phyloP scores from a whole-genome alignment of 1,140 invertebrate genomes.

The Metaphire vulgaris region DNA sequence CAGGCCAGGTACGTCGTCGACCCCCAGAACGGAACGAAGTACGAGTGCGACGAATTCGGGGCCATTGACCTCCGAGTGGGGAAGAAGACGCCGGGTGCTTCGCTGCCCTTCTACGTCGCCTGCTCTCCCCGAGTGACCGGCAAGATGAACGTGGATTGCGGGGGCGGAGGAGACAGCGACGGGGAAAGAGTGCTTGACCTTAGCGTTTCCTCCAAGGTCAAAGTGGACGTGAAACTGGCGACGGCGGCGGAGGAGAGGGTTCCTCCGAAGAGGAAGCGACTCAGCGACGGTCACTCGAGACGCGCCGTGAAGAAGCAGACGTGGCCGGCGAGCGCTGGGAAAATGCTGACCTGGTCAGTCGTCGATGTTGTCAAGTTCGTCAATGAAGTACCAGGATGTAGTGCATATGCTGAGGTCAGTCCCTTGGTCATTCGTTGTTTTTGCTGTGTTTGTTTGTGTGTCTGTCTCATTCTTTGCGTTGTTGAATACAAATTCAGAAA shows the following conservation, averaged over 20 bases:
- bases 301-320: not conserved
- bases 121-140: too few relatives aligned
- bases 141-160: not conserved
- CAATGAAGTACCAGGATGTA: not conserved
- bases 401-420: not conserved
- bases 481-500: too few relatives aligned
- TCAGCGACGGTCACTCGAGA: not conserved
- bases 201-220: not conserved
- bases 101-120: not conserved
- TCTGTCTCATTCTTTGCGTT: too few relatives aligned
- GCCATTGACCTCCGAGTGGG: not conserved
- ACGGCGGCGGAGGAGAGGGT: not conserved
- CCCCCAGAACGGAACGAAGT: not conserved
- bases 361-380: not conserved
- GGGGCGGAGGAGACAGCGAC: not conserved
- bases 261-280: not conserved
- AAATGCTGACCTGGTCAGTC: not conserved
- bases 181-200: not conserved
- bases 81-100: not conserved
- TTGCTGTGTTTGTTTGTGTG: not conserved
- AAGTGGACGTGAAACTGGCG: not conserved
- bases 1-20: not conserved
- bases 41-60: not conserved
- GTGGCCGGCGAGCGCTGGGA: not conserved
- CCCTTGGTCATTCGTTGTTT: not conserved